Conservation (phyloP, 2,888 invertebrate species). For the Pammene aurita region DNA sequence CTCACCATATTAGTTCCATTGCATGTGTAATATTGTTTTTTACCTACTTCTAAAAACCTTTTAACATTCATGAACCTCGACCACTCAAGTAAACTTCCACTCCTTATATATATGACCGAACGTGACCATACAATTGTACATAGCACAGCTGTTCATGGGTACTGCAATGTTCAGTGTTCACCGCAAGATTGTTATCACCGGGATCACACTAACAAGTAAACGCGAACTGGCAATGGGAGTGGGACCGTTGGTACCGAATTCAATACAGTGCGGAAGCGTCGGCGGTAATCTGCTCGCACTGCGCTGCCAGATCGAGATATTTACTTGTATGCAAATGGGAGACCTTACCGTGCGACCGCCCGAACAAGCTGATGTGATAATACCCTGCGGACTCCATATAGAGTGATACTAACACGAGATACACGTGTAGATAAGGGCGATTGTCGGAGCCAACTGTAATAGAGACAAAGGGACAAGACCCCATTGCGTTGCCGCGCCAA, state of each 20-base stretch:
- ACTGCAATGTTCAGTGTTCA: conserved; percentile 56
- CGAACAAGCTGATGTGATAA: conserved; percentile 77
- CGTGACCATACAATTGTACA: conserved; percentile 45
- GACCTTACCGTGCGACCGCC: conserved; percentile 75
- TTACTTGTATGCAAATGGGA: conserved; percentile 80
- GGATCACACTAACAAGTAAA: conserved; percentile 79
- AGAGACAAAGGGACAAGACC: conserved; percentile 75
- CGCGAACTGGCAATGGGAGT: conserved; percentile 71
- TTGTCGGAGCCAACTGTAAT: conserved; percentile 67
- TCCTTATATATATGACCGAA: conserved; percentile 42
- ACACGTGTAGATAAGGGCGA: conserved; percentile 76
- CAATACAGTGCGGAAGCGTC: conserved; percentile 77
- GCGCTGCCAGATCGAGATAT: conserved; percentile 75
- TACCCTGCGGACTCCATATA: conserved; percentile 75
- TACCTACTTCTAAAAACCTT: no score
- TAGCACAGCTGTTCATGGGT: conserved; percentile 49
- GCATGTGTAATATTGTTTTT: no score
- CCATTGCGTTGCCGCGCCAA: conserved; percentile 52
- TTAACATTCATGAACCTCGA: no score
- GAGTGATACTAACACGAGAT: conserved; percentile 77
- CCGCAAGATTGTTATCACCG: conserved; percentile 72
- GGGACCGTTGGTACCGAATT: conserved; percentile 69
- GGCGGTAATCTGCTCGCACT: conserved; percentile 68
- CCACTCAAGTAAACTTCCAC: conserved; percentile 40
- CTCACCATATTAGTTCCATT: no score